A percentile compares a stretch with the other conserved stretches of the same genome.
Conservation (phyloP, 2,113 vertebrate genomes). For the Puffinus mauretanicus region DNA sequence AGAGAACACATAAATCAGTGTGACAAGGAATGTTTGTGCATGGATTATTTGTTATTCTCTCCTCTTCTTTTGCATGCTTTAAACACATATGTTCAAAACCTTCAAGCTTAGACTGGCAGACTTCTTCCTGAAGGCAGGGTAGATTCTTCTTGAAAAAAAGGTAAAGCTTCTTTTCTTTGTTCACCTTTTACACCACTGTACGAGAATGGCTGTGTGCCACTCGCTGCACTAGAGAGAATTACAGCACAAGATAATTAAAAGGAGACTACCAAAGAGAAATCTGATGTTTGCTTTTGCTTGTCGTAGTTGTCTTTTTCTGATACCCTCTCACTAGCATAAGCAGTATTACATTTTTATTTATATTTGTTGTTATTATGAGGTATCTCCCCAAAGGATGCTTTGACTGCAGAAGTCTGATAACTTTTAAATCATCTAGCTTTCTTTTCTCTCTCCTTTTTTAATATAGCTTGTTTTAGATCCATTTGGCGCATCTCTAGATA, state of each 20-base stretch:
- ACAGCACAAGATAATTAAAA: neutral
- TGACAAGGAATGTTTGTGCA: neutral
- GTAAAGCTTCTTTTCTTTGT: neutral
- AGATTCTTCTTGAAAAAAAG: neutral
- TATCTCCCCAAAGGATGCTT: neutral
- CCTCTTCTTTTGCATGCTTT: neutral
- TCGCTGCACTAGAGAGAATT: neutral
- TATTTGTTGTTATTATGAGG: neutral
- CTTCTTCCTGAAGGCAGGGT: neutral
- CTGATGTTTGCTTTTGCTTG: neutral
- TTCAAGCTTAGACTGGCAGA: neutral
- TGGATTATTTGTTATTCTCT: neutral
- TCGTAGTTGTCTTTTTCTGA: neutral
- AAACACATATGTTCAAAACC: neutral
- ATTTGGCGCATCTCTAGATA: neutral
- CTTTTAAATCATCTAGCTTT: neutral
- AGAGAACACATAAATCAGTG: neutral
- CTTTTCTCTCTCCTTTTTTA: neutral
- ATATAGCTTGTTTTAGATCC: neutral
- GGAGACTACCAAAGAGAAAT: neutral
- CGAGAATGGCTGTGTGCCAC: fast-evolving
- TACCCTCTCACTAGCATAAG: neutral
- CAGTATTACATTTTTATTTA: neutral
- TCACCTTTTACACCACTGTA: neutral
- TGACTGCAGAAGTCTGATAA: neutral